Percentiles rank a stretch among this genome's conserved stretches.
phyloP scores from a whole-genome alignment of 1,140 invertebrate species.

The Drosophila nebulosa region DNA sequence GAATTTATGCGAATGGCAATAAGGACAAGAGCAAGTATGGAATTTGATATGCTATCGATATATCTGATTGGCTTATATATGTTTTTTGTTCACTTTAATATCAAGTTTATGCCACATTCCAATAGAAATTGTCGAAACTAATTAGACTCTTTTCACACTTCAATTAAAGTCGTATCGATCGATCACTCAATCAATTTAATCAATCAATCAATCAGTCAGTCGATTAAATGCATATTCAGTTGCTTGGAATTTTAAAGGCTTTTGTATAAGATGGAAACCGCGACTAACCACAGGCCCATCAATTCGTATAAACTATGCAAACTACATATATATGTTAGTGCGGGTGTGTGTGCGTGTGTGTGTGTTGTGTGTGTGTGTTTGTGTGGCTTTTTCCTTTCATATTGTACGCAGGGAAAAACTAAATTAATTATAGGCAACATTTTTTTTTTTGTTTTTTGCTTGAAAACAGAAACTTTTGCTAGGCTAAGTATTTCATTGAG shows the following conservation, averaged over 20 bases:
- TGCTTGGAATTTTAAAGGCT: neutral
- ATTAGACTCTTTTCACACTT: neutral
- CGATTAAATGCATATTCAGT: neutral
- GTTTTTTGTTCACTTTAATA: neutral
- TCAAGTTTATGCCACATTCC: neutral
- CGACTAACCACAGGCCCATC: neutral
- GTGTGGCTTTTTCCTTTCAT: neutral
- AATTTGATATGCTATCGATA: neutral
- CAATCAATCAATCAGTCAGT: neutral
- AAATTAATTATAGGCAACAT: constrained; percentile 46
- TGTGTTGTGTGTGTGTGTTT: neutral
- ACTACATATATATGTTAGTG: neutral
- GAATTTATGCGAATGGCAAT: neutral
- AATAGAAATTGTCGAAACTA: neutral
- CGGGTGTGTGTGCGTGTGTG: neutral
- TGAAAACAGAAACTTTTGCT: constrained; percentile 31
- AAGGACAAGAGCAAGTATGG: neutral
- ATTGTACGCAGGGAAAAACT: constrained; percentile 29
- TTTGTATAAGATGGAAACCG: neutral
- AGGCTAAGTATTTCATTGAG: neutral
- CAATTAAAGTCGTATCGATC: neutral
- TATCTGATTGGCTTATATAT: neutral
- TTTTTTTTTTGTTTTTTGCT: neutral
- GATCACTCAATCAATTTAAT: neutral
- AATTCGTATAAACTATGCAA: neutral